Base-by-base conservation (phyloP, 2,113 vertebrate genomes). In the Elephas maximus region DNA sequence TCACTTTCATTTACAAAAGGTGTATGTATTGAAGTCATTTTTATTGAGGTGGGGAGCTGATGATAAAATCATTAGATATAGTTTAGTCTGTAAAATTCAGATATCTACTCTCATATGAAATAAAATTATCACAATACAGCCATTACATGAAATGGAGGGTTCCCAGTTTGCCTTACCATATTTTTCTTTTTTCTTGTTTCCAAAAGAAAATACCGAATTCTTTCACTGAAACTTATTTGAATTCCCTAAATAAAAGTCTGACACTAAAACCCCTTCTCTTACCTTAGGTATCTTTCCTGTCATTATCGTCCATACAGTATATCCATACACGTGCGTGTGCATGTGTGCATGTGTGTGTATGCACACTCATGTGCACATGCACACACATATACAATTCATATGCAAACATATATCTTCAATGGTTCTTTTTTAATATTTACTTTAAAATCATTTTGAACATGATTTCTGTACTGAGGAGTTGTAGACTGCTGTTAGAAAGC, bases 21-120 rank as follows among this genome's bases (percentile, higher is more conserved):
- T 94, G 88, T 84, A 88, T 57, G 12, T 90, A 62, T 92, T 97
- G 93, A 53, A 84, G 91, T 10, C 23, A 6, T 97, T 97, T 90
- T 76, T 93, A 74, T 74, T 74, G 23, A 74, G 73, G 20, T 18
- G 33, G 33, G n/a, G n/a, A 74, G 37, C n/a, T 74, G 73, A 8
- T 73, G 8, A 74, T 24, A 23, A 37, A 74, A 41, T 74, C 28
- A 44, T 74, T 41, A 74, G 6, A 71, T 67, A 26, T 30, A 5
- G 21, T 45, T 95, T 21, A 0, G 0, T 71, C 65, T 90, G 95
- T 86, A 86, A 96, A 97, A 90, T 74, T 67, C 17, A 60, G 0
- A 1, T 51, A 44, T 53, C 82, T 94, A 45, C 41, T 95, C 11
- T 1, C 14, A 63, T 37, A 1, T 71, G 86, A 93, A 94, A 85